Evolutionary conservation across 1,140 invertebrate genomes (phyloP), one percentile per base, ranked within the genome.

Genomic region (Triops longicaudatus): DNA sequence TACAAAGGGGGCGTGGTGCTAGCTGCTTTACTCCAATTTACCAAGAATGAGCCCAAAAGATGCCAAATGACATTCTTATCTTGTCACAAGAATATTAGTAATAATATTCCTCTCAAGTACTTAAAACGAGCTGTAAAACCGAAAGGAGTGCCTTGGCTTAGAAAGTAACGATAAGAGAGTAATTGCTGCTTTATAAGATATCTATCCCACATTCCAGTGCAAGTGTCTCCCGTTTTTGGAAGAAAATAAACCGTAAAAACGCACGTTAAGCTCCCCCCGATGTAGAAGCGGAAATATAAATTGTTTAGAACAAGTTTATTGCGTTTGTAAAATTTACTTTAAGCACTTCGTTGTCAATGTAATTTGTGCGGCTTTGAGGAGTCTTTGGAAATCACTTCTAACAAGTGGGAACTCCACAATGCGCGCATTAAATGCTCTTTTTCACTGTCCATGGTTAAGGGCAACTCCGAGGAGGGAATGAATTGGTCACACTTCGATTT

Each of bases 361-460:
- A 14, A 63, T 22, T 63, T 17, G 14, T 22, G 50, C 14, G 50
- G 50, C n/a, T 17, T 63, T 63, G 14, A 37, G n/a, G n/a, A 22
- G 50, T 63, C 50, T 22, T 63, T 63, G 50, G 75, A 63, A 76
- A 74, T 74, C 43, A 74, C 73, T 74, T 74, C 26, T 37, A 74
- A 27, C 17, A 74, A 44, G 43, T 74, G 73, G n/a, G 14, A 74
- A 17, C 73, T 74, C 73, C 73, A 74, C 17, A 74, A 12, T 31
- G 73, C 73, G 26, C 73, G 73, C n/a, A 74, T 74, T 26, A 74
- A 26, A 31, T 74, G 37, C 28, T 74, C 73, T 17, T 12, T 74
- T 26, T 74, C 73, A 37, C 43, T 28, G 28, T 74, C 73, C 4
- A 14, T 11, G 22, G 37, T 12, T 9, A 74, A 26, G 11, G 37